Evolutionary conservation across 2,797 vertebrate genomes (phyloP), one percentile per base, ranked within the genome.

Genomic region (Microctenopoma steveboyesi): DNA sequence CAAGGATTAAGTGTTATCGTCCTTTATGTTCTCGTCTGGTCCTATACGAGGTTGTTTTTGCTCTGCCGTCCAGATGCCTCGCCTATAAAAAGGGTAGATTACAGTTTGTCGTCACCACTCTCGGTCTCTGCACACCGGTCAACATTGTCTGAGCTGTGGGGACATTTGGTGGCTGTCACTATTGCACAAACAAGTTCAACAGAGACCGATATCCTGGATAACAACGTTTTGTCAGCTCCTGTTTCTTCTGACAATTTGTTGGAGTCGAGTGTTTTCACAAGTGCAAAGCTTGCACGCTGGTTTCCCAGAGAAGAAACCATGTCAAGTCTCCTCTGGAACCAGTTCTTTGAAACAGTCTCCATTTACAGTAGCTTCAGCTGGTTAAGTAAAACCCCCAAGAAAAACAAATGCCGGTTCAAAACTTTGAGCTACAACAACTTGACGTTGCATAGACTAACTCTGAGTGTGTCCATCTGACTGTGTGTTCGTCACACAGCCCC

Each of bases 381-480:
- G 12, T 47, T 12, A 37, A 51, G 11, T 35, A 37, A 52, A 55
- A 37, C 27, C 37, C 5, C 58, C 35, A 10, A 12, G 27, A 14
- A 30, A 16, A 43, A 49, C 10, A 48, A 62, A 55, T 15, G 3
- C n/a, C n/a, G 10, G 9, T 13, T 13, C 58, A 18, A 25, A 39
- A 5, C 4, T 75, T n/a, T 30, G 16, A 46, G 51, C 15, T 25
- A 11, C 7, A 33, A 35, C 4, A 49, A 25, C 28, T 35, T 37
- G 5, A 58, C 25, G 28, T 33, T 51, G 42, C 37, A 69, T 5
- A 27, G 45, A 40, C 49, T 64, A 16, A 53, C 67, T 47, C 9
- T 5, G 30, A 64, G n/a, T 35, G 69, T 39, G 37, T 39, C 40
- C 40, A 5, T 76, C 72, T 11, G 52, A 52, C 66, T 52, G 57